Evolutionary conservation across 2,888 invertebrate species (phyloP), one percentile per base, ranked within the genome.

Genomic region (Cecidostiba fungosa): DNA sequence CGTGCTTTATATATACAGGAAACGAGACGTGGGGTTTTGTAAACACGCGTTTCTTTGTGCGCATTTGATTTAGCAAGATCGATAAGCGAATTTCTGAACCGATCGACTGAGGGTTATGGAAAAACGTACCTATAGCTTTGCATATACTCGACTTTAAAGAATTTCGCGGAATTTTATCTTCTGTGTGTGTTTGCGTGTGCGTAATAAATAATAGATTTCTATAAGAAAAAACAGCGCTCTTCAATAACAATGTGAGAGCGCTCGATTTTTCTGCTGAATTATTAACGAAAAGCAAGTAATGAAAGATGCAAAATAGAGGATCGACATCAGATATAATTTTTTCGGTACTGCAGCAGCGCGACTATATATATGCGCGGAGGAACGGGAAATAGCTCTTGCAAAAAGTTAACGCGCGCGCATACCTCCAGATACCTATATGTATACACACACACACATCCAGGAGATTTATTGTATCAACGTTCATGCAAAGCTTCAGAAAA

Each of bases 401-500:
- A 62, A 62, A 62, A 74, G 23, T n/a, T 39, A 74, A 74, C 54
- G 23, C 54, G 3, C 72, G 72, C n/a, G 8, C 43, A 39, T 43
- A 47, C 14, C 23, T 59, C 43, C 29, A 16, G 16, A 12, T 1
- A 39, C 19, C 1, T 32, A 32, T 32, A 32, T 32, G 3, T 32
- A 32, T 32, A 32, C 32, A 32, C 32, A 32, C 32, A n/a, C n/a
- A 39, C 39, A 8, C 39, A 62, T 62, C 66, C 29, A 10, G 14
- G 29, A 66, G 66, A 66, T 66, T 66, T 26, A 66, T 66, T 66
- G 66, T 66, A 66, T 66, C 66, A 29, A 66, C 66, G 66, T 66
- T 26, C 66, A 14, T 26, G 66, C 66, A 26, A 26, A 66, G 66
- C 26, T 62, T 54, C 54, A 1, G 26, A 59, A 36, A 59, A 59